These are phyloP conservation scores for Thomomys bottae DNA, from an alignment of 2,113 vertebrate genomes.

Conservation along the genomic window DNA sequence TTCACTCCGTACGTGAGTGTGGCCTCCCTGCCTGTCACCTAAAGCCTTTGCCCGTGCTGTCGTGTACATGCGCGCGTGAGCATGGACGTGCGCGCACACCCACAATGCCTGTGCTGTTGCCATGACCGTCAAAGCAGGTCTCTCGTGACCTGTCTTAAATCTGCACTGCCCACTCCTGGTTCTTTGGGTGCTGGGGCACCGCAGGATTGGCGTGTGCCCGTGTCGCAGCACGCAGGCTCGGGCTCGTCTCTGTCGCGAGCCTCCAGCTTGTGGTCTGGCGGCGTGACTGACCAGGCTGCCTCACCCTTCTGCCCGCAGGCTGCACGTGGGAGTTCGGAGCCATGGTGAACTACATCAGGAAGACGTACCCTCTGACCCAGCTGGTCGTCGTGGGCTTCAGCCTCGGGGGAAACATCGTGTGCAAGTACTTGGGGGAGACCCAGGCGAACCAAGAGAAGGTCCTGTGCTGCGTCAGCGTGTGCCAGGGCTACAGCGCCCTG, in stretches of 20 bases:
- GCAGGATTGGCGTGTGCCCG: neutral
- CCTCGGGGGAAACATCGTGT: slow-evolving; percentile 98
- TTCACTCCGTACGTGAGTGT: neutral
- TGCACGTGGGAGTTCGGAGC: slow-evolving; percentile 98
- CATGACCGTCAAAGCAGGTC: neutral
- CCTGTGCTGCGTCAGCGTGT: slow-evolving; percentile 96
- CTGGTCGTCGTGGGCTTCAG: slow-evolving; percentile 97
- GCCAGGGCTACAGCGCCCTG: slow-evolving; percentile 97
- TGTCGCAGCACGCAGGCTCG: neutral
- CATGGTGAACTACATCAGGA: slow-evolving; percentile 97
- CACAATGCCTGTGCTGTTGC: neutral
- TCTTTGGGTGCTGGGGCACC: neutral
- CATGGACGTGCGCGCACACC: neutral
- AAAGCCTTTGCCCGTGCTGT: neutral
- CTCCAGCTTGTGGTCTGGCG: neutral
- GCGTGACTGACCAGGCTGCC: neutral
- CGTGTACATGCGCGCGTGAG: neutral
- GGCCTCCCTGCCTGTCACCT: neutral
- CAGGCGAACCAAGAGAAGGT: slow-evolving; percentile 94
- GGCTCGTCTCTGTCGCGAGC: neutral
- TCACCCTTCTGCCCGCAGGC: slow-evolving; percentile 83
- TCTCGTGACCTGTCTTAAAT: neutral
- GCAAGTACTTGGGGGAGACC: slow-evolving; percentile 97
- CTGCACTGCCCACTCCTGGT: neutral
- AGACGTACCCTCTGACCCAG: slow-evolving; percentile 91